Evolutionary conservation across 2,113 vertebrate genomes (phyloP), one percentile per base, ranked within the genome.

Genomic region (Ciconia boyciana): DNA sequence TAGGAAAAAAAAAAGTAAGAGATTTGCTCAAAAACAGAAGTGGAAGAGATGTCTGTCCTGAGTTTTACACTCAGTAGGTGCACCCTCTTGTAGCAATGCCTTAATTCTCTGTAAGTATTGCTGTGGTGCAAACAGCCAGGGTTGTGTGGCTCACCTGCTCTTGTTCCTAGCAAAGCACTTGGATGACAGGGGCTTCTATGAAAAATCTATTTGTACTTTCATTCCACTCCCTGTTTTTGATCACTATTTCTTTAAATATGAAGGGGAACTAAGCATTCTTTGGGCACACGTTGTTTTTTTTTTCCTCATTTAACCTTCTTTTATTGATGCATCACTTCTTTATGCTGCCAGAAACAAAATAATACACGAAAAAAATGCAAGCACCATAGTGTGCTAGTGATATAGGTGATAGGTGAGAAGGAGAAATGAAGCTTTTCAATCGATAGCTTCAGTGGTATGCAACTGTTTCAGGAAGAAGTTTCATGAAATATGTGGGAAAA

Each of bases 371-470:
- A 70, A 58, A 84, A 29, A 32, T n/a, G 15, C 18, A 76, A 71
- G 32, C 8, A 32, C 6, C 9, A 17, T 19, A 28, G 5, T 61
- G 31, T 49, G 7, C 16, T 86, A 18, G 13, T 75, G n/a, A 62
- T 51, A 26, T 1, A 76, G 11, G 7, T 71, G 25, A 18, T 21
- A 34, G 0, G 4, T 1, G 1, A 34, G 36, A 86, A 76, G 76
- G 16, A 92, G 32, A 57, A 93, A 87, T 19, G 2, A 85, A 83
- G 17, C 13, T 82, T 82, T 88, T 70, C 2, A 51, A 79, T 68
- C 0, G 0, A 48, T 10, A 61, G 36, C 44, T 84, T 88, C 31
- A 57, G 28, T 46, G 18, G 3, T 21, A 36, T 77, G 49, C 28
- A 61, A 31, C 4, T 6, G 2, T 51, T 90, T 90, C 43, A 81